These are phyloP conservation scores for Heliconius melpomene DNA, from an alignment of 1,140 invertebrate species.

Conservation along the genomic window DNA sequence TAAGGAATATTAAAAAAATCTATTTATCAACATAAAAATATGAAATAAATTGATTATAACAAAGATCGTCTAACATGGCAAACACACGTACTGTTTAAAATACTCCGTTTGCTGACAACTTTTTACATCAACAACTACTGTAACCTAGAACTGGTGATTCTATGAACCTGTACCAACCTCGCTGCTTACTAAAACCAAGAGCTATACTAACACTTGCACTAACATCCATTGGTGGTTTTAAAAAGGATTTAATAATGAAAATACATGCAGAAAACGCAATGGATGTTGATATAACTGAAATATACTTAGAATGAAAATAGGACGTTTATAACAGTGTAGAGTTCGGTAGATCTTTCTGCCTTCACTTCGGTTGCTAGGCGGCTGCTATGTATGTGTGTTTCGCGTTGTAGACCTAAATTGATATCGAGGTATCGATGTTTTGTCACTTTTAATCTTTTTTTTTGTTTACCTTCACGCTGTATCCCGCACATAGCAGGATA, in stretches of 20 bases:
- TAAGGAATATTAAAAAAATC: background rate
- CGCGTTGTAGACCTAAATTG: background rate
- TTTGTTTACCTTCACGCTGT: too few species aligned
- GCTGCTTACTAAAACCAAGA: background rate
- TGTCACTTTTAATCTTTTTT: too few species aligned
- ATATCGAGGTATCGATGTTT: background rate
- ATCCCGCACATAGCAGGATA: too few species aligned
- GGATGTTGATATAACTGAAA: conserved; percentile 13
- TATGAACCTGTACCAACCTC: conserved; percentile 53
- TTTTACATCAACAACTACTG: conserved; percentile 59
- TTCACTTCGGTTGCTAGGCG: conserved; percentile 74
- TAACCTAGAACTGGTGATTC: conserved; percentile 69
- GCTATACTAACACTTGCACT: background rate
- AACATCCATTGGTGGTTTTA: conserved; percentile 31
- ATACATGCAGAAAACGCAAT: conserved; percentile 21
- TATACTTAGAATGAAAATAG: conserved; percentile 39
- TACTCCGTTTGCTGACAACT: conserved; percentile 55
- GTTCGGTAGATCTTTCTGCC: conserved; percentile 67
- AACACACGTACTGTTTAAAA: conserved; percentile 63
- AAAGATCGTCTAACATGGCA: conserved; percentile 52
- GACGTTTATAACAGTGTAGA: conserved; percentile 44
- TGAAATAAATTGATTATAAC: background rate
- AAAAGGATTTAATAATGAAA: background rate
- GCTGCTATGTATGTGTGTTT: conserved; percentile 51
- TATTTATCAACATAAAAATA: background rate